Conservation (phyloP, 1,140 invertebrate species). For the Drosophila tani region DNA sequence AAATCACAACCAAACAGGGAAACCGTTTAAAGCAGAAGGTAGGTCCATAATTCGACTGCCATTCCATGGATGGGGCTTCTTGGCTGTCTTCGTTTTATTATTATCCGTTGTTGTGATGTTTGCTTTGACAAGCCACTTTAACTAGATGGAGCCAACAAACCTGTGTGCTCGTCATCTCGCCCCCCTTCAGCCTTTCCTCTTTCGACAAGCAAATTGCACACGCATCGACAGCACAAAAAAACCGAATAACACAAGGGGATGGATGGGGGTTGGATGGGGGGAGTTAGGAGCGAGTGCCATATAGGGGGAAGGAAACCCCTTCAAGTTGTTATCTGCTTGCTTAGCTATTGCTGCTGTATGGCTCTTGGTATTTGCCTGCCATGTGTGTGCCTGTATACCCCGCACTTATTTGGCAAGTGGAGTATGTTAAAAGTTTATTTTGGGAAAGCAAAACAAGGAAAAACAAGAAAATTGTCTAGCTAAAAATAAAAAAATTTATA, state of each 20-base stretch:
- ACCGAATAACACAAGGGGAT: slow-evolving; percentile 23
- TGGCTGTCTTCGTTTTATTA: slow-evolving; percentile 59
- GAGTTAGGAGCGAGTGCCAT: background rate
- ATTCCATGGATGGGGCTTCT: slow-evolving; percentile 42
- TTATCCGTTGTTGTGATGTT: slow-evolving; percentile 73
- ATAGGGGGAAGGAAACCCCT: slow-evolving; percentile 38
- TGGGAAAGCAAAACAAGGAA: background rate
- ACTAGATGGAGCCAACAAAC: slow-evolving; percentile 54
- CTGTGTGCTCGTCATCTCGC: slow-evolving; percentile 8
- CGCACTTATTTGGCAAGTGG: background rate
- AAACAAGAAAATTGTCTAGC: background rate
- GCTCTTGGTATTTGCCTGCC: slow-evolving; percentile 68
- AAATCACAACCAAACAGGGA: slow-evolving; percentile 17
- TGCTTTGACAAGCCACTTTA: slow-evolving; percentile 79
- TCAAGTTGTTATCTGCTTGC: slow-evolving; percentile 70
- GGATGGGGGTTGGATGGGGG: slow-evolving; percentile 4
- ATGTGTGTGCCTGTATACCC: slow-evolving; percentile 24
- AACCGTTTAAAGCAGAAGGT: slow-evolving; percentile 61
- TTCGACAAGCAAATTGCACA: slow-evolving; percentile 53
- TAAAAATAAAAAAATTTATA: background rate
- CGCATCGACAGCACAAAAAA: slow-evolving; percentile 52
- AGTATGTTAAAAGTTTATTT: background rate
- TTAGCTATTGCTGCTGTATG: slow-evolving; percentile 62
- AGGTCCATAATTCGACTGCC: slow-evolving; percentile 42
- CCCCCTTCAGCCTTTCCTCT: slow-evolving; percentile 1